Base-by-base conservation (phyloP, 1,140 invertebrate species). In the Periplaneta americana region DNA sequence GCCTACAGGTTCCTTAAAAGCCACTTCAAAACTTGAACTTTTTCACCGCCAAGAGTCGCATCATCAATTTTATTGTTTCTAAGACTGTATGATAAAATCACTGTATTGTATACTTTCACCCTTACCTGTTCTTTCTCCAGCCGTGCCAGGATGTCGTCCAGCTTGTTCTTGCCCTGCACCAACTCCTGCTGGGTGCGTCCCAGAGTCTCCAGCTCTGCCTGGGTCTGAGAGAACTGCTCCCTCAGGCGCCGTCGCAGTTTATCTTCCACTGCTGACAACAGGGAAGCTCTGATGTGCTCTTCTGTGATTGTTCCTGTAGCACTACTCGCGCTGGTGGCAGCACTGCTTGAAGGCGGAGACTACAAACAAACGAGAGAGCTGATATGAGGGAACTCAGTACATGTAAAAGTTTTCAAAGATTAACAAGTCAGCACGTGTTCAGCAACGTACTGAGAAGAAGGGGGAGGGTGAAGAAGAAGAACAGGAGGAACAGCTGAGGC, bases 191-290 rank as follows among this genome's bases (percentile, higher is more conserved):
- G 94, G 2, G 97, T 98, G 83, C 96, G 93, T 85, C 94, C 92
- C 48, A 99, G 88, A 18, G 96, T 97, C 87, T 98, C 96, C 83
- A 98, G 91, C 89, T 99, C 98, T 22, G 96, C 97, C 90, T 96
- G 92, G 84, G 95, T 93, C 87, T 98, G 96, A 83, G 94, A 95
- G 84, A 96, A 95, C 85, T 96, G 94, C 86, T 99, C 98, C 83
- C 95, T 94, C 74, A 99, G 90, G 82, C 95, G 91, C 81, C 96
- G 91, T 84, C 94, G 93, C 79, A 99, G 85, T 90, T 98, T 98
- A 87, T 99, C 98, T 89, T 98, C 96, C 1, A 99, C 96, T 28
- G 98, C 98, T 77, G 96, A 97, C 3, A 99, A 88, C 15, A 99
- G 89, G 34, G 98, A 99, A 74, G 95, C 96, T 86, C 96, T 93